These are phyloP conservation scores for Nasua narica DNA, from an alignment of 2,797 vertebrate genomes.

Conservation along the genomic window DNA sequence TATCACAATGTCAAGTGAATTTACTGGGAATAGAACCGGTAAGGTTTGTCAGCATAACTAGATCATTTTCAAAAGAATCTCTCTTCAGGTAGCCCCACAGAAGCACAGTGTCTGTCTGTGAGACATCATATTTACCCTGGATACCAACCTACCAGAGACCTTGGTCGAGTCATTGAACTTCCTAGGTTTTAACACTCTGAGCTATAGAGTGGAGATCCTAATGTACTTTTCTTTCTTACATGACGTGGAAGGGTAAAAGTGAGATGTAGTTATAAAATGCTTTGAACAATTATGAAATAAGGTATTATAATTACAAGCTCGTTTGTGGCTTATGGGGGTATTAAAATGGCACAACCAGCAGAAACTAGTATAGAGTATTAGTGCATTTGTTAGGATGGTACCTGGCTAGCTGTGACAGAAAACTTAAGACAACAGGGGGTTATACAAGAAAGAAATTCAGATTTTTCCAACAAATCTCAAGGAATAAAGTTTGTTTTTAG, in stretches of 20 bases:
- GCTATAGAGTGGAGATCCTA: background rate
- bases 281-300: background rate
- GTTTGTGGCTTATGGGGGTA: background rate
- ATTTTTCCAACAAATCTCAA: background rate
- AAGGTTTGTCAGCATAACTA: conserved; percentile 58
- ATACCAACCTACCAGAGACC: background rate
- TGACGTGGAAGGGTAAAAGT: background rate
- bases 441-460: background rate
- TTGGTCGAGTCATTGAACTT: conserved; percentile 1
- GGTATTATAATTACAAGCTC: background rate
- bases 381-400: background rate
- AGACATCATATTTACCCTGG: background rate
- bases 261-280: background rate
- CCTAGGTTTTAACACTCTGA: background rate
- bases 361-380: background rate
- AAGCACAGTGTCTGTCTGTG: background rate
- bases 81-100: background rate
- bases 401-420: background rate
- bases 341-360: background rate
- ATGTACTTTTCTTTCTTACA: background rate
- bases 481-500: background rate
- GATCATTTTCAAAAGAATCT: background rate
- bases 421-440: background rate
- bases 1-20: conserved; percentile 76
- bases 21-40: conserved; percentile 65